Base-by-base conservation (phyloP, 2,888 invertebrate species). In the Xestia xanthographa region DNA sequence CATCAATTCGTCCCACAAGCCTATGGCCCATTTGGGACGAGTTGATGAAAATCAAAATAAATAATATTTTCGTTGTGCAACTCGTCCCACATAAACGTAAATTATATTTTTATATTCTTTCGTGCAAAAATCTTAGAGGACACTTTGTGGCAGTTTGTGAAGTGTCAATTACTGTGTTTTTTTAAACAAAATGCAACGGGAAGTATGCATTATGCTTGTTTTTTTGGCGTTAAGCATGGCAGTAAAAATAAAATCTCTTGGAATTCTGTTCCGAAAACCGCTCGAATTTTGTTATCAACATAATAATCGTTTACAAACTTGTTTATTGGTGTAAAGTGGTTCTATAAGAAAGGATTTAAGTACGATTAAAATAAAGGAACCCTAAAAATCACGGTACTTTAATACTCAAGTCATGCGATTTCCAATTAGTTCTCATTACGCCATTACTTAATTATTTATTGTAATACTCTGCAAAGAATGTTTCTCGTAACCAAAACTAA, bases 361-460 rank as follows among this genome's bases (percentile, higher is more conserved):
- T 68, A 60, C 34, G 45, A 45, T 50, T 17, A 45, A 80, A 63
- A 41, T 14, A 50, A 65, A 50, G 22, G 38, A 17, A 22, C 14
- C 8, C 1, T 29, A 48, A 62, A 68, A 76, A 58, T 45, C 26
- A 65, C 65, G 8, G 43, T 38, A 66, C 22, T 34, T 60, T n/a
- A 43, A 41, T 20, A 45, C 43, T 58, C 14, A 3, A 58, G 65
- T 48, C 56, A 79, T 66, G 70, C 48, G 69, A 77, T 73, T 58
- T 17, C 17, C 78, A 72, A 80, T 75, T 77, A 75, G n/a, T 34
- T 75, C 72, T 67, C 76, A 84, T 81, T 84, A 81, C 63, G 73
- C 79, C 84, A 82, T 82, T 85, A 83, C 58, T 66, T 69, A 76
- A 77, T 80, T 80, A 75, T 70, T 77, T 68, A 72, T 77, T 45